phyloP scores from a whole-genome alignment of 2,797 vertebrate species.

The Lacerta viridis region DNA sequence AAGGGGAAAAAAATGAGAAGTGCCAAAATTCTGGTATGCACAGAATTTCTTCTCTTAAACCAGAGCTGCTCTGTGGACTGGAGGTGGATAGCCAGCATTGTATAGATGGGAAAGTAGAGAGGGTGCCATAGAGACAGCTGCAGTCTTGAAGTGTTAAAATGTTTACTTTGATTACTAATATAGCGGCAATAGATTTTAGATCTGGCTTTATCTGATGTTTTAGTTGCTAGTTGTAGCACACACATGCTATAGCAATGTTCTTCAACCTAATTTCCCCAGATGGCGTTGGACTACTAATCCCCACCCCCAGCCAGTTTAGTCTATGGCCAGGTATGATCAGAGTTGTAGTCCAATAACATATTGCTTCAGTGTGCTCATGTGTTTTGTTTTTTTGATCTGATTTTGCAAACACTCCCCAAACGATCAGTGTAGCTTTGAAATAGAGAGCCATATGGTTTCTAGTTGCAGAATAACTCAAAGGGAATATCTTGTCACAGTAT shows the following conservation, averaged over 20 bases:
- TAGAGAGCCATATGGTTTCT: background rate
- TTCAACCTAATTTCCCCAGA: too few relatives aligned
- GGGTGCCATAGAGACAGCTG: background rate
- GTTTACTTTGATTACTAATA: background rate
- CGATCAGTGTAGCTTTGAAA: constrained; percentile 8
- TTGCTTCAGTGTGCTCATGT: background rate
- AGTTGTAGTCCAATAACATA: too few relatives aligned
- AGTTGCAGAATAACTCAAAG: constrained; percentile 27
- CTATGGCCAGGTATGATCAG: too few relatives aligned
- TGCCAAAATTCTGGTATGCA: too few relatives aligned
- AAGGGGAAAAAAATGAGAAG: background rate
- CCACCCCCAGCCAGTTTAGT: too few relatives aligned
- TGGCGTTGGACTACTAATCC: too few relatives aligned
- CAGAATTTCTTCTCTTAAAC: background rate
- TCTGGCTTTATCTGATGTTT: constrained; percentile 5
- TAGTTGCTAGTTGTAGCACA: background rate
- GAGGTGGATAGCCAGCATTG: background rate
- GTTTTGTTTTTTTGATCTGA: constrained; percentile 25
- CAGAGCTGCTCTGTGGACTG: background rate
- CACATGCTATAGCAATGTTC: constrained; percentile 10
- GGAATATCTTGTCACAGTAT: constrained; percentile 34
- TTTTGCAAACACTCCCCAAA: background rate
- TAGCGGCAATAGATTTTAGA: background rate
- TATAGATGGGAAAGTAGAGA: background rate
- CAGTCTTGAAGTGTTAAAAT: background rate